phyloP scores from a whole-genome alignment of 2,113 vertebrate species.

The Fukomys damarensis region DNA sequence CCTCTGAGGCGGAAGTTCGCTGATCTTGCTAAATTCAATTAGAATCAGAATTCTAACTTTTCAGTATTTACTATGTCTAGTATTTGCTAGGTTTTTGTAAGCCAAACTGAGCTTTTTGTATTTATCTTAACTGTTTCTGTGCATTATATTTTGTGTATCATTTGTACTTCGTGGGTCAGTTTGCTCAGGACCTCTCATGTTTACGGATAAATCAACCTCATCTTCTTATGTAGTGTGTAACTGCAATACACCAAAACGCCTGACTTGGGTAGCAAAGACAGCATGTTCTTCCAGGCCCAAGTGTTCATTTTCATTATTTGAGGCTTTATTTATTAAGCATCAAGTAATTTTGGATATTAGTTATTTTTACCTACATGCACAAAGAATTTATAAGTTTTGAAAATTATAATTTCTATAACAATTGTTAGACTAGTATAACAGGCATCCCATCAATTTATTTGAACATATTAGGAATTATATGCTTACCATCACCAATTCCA shows the following conservation, averaged over 20 bases:
- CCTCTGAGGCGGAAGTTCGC: not conserved
- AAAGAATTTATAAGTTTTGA: slow-evolving; percentile 12
- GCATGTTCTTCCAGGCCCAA: not conserved
- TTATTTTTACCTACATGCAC: not conserved
- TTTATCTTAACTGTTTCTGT: not conserved
- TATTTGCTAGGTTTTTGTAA: not conserved
- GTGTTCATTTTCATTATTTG: not conserved
- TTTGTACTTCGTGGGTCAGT: not conserved
- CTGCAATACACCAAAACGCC: not conserved
- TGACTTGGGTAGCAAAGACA: not conserved
- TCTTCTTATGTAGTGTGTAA: not conserved
- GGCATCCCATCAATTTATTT: not conserved
- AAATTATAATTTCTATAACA: not conserved
- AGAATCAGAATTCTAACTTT: not conserved
- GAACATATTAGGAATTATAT: not conserved
- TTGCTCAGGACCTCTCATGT: not conserved
- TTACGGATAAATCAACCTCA: slow-evolving; percentile 2
- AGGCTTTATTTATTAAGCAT: not conserved
- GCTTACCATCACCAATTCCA: not conserved
- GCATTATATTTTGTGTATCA: not conserved
- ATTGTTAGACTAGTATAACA: not conserved
- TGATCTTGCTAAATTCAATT: not conserved
- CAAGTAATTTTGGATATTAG: not conserved
- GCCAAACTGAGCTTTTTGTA: not conserved
- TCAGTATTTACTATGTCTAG: not conserved